phyloP scores from a whole-genome alignment of 2,113 vertebrate genomes.

The Carettochelys insculpta region DNA sequence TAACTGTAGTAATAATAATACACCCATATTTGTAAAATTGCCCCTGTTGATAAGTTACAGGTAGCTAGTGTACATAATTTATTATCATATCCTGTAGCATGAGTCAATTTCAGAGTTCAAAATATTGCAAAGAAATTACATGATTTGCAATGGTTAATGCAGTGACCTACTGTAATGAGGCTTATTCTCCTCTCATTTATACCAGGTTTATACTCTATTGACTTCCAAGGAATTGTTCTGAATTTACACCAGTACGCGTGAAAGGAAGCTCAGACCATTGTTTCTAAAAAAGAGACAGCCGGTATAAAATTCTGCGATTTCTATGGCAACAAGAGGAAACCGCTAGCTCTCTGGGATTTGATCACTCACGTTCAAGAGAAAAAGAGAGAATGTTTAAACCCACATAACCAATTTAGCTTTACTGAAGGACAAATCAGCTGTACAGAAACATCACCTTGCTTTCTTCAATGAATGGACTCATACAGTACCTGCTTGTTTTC shows the following conservation, averaged over 20 bases:
- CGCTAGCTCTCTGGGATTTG: constrained; percentile 28
- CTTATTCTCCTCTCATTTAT: not conserved
- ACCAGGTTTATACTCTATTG: not conserved
- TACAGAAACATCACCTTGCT: constrained; percentile 65
- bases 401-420: constrained; percentile 72
- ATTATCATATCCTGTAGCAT: not conserved
- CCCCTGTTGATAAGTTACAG: not conserved
- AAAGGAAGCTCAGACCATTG: not conserved
- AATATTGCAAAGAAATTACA: not conserved
- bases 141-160: not conserved
- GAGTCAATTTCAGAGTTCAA: not conserved
- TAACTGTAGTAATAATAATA: not conserved
- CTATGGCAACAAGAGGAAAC: constrained; percentile 54
- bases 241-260: not conserved
- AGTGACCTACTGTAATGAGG: not conserved
- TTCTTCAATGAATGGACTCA: constrained; percentile 42
- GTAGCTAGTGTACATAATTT: not conserved
- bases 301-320: constrained; percentile 3
- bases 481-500: constrained; percentile 64
- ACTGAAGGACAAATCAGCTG: constrained; percentile 73
- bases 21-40: not conserved
- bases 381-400: constrained; percentile 57
- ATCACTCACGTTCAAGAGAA: not conserved
- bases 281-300: constrained; percentile 6
- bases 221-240: not conserved